Evolutionary conservation across 2,113 vertebrate genomes (phyloP).

Genomic region (Bubo blakistoni): DNA sequence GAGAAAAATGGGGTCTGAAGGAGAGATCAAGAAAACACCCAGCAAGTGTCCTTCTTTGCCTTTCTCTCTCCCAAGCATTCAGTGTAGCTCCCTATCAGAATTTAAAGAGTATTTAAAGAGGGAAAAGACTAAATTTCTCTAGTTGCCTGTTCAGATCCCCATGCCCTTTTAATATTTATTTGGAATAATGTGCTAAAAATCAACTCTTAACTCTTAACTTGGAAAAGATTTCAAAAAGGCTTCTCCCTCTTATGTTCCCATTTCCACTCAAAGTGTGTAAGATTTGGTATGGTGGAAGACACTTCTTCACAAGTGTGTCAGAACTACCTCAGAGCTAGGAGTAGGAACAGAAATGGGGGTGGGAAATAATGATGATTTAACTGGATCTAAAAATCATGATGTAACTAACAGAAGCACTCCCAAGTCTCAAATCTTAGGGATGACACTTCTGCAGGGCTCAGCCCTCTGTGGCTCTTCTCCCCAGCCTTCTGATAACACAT

Average conservation of each 20-base stretch:
- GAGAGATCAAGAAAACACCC: neutral
- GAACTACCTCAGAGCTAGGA: neutral
- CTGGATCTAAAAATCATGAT: neutral
- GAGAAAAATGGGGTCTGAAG: neutral
- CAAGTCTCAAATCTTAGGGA: neutral
- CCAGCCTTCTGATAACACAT: neutral
- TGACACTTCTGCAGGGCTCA: neutral
- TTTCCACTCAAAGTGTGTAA: no score
- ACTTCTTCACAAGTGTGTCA: neutral
- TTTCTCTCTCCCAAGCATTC: neutral
- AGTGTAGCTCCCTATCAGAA: neutral
- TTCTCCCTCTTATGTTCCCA: neutral
- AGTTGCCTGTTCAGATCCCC: neutral
- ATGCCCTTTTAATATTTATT: neutral
- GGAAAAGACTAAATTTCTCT: neutral
- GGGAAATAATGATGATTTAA: neutral
- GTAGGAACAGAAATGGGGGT: neutral
- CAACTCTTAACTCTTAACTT: neutral
- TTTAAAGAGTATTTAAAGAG: neutral
- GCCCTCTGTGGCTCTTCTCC: neutral
- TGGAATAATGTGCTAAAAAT: neutral
- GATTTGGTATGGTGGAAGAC: neutral
- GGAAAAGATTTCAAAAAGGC: neutral
- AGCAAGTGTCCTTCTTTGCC: neutral
- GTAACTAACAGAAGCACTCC: neutral